These are phyloP conservation scores for Rhodinocichla rosea DNA, from an alignment of 2,113 vertebrate genomes.

Conservation along the genomic window DNA sequence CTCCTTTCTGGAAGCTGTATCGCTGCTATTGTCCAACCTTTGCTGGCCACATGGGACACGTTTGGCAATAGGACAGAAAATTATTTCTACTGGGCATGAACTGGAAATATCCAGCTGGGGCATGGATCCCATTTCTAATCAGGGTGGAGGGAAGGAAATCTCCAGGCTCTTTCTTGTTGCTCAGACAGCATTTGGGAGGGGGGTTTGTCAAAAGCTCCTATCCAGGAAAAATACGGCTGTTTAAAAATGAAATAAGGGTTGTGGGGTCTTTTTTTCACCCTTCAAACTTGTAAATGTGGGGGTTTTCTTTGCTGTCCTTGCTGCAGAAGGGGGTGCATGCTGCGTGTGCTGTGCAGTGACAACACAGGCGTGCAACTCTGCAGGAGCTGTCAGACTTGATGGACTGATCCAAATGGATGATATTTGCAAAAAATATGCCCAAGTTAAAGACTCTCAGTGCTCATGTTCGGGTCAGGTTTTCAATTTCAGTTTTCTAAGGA, in stretches of 20 bases:
- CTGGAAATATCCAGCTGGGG: slow-evolving; percentile 28
- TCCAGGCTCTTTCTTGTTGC: background rate
- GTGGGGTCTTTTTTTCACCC: background rate
- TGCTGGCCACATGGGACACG: slow-evolving; percentile 29
- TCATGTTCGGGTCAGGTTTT: slow-evolving; percentile 6
- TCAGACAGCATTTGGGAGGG: background rate
- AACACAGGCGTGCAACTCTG: background rate
- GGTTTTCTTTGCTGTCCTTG: background rate
- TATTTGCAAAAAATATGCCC: background rate
- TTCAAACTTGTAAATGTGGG: slow-evolving; percentile 12
- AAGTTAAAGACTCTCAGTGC: background rate
- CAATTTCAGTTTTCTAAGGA: slow-evolving; percentile 23
- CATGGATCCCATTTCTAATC: slow-evolving; percentile 34
- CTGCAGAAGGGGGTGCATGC: background rate
- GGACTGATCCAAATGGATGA: slow-evolving; percentile 60
- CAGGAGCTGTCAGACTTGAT: slow-evolving; percentile 66
- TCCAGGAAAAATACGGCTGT: background rate
- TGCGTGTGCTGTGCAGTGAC: background rate
- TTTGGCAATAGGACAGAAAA: slow-evolving; percentile 40
- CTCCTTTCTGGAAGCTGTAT: slow-evolving; percentile 40
- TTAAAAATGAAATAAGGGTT: background rate
- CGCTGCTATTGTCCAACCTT: slow-evolving; percentile 41
- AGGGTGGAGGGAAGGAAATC: background rate
- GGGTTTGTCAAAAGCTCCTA: background rate
- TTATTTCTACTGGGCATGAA: slow-evolving; percentile 40